Evolutionary conservation across 2,113 vertebrate genomes (phyloP), one percentile per base, ranked within the genome.

Genomic region (Cichladusa arquata): DNA sequence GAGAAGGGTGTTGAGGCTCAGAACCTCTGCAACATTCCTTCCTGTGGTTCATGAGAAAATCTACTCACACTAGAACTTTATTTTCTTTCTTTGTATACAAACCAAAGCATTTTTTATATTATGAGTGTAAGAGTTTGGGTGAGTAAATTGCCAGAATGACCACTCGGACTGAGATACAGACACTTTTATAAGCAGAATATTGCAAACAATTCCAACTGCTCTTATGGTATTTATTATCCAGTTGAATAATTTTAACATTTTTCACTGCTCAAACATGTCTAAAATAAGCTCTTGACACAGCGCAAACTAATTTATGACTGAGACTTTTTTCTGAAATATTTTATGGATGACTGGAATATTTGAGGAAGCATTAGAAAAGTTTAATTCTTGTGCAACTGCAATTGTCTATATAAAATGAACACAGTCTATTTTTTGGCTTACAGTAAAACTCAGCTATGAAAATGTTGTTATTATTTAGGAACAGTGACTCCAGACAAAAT

Each of bases 381-480:
- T 73, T 70, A 56, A 76, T 88, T 86, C 40, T 25, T 22, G 5
- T 54, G 56, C 22, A 72, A 45, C 28, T 95, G 71, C 28, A 93
- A 94, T 76, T 76, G 25, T 79, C 40, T 89, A 23, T 76, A 69
- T 71, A 93, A 80, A 23, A 69, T 17, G 25, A 76, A 67, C 19
- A 72, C 20, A 56, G 8, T 51, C 13, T 89, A n/a, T 47, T 79
- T 86, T 69, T 84, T 88, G 38, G 44, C 36, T 86, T 74, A 73
- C 79, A 73, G 67, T 79, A 51, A 25, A 73, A 44, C 61, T 88
- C 11, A 66, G 6, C 26, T 76, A 51, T 85, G 36, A 91, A 74
- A 93, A 95, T 7, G 61, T 45, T 45, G 14, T 50, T 92, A 51
- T 95, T 92, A 72, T 81, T 80, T 88, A 86, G 38, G 33, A 94